Conservation (phyloP, 1,140 invertebrate species). For the Trichonephila clavata region DNA sequence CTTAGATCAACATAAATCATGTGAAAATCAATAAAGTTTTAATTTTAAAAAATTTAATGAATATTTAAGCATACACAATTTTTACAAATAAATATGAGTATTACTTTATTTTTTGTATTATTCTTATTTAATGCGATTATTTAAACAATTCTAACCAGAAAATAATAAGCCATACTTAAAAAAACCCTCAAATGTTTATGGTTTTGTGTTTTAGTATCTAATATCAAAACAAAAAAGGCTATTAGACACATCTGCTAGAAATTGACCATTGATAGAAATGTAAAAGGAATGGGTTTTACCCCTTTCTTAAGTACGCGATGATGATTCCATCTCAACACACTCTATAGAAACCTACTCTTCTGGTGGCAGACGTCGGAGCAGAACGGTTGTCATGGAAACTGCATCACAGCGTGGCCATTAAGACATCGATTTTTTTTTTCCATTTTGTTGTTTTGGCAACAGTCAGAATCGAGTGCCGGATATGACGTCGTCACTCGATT, state of each 20-base stretch:
- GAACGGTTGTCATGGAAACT: slow-evolving; percentile 55
- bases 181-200: neutral
- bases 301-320: neutral
- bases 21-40: neutral
- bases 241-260: neutral
- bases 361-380: slow-evolving; percentile 15
- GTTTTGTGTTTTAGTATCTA: neutral
- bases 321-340: neutral
- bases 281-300: neutral
- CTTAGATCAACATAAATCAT: too few relatives aligned
- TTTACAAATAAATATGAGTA: too few relatives aligned
- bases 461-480: slow-evolving; percentile 62
- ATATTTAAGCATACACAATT: too few relatives aligned
- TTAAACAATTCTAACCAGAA: too few relatives aligned
- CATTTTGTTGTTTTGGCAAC: slow-evolving; percentile 66
- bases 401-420: slow-evolving; percentile 64
- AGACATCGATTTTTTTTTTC: slow-evolving; percentile 69
- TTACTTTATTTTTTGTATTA: too few relatives aligned
- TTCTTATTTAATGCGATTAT: too few relatives aligned
- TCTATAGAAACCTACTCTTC: neutral
- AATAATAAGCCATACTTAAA: too few relatives aligned
- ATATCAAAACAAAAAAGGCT: neutral
- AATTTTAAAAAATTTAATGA: too few relatives aligned
- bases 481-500: slow-evolving; percentile 35
- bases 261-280: neutral